Evolutionary conservation across 2,797 vertebrate species (phyloP).

Genomic region (Tokudaia tokunoshimensis): DNA sequence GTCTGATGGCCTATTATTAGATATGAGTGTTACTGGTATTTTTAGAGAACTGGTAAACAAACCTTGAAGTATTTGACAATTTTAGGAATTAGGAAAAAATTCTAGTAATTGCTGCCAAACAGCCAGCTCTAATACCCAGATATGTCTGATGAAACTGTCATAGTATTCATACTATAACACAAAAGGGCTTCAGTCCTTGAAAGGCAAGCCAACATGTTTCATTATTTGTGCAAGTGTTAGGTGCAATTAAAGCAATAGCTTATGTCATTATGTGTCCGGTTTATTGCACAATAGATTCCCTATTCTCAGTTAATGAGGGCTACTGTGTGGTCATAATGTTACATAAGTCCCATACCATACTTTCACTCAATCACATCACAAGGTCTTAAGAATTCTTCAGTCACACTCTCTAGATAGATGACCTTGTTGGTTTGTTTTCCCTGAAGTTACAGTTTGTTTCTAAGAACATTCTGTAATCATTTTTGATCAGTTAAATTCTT

Average conservation of each 20-base stretch:
- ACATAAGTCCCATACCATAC: neutral
- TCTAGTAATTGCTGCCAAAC: neutral
- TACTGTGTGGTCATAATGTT: neutral
- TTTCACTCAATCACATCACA: neutral
- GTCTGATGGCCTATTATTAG: neutral
- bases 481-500: constrained; percentile 48
- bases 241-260: neutral
- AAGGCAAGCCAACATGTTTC: neutral
- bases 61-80: neutral
- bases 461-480: neutral
- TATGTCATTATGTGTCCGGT: neutral
- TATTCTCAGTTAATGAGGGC: neutral
- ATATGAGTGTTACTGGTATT: constrained; percentile 5
- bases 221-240: neutral
- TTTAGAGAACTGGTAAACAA: constrained; percentile 21
- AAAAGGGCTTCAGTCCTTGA: neutral
- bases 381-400: neutral
- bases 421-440: neutral
- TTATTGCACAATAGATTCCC: rapidly evolving
- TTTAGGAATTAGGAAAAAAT: neutral
- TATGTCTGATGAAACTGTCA: neutral
- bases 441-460: neutral
- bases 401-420: neutral
- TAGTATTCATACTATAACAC: neutral
- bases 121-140: neutral